Evolutionary conservation across 2,797 vertebrate species (phyloP).

Genomic region (Pangasius djambal): DNA sequence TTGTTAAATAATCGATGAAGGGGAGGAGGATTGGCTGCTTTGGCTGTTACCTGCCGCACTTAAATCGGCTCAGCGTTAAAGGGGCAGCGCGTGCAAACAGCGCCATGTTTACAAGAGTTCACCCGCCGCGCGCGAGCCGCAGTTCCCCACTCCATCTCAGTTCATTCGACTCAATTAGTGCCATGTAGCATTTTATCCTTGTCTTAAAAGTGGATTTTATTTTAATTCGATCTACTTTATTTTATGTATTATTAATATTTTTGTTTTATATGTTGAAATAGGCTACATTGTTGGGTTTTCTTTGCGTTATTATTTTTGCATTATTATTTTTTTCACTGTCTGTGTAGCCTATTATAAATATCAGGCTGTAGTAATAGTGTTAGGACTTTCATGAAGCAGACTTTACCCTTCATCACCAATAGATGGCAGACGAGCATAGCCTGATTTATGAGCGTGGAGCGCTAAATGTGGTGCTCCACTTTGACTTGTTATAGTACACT

Average conservation of each 20-base stretch:
- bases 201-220: neutral
- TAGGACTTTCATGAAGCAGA: slow-evolving; percentile 50
- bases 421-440: slow-evolving; percentile 67
- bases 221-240: neutral
- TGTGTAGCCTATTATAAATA: neutral
- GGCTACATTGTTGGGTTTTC: neutral
- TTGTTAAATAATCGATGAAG: slow-evolving; percentile 82
- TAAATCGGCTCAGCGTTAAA: slow-evolving; percentile 76
- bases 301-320: neutral
- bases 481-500: neutral
- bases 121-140: neutral
- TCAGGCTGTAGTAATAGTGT: neutral
- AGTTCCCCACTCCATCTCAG: neutral
- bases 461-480: neutral
- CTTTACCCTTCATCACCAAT: slow-evolving; percentile 61
- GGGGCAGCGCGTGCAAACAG: slow-evolving; percentile 59
- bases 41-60: slow-evolving; percentile 63
- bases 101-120: neutral
- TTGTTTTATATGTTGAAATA: neutral
- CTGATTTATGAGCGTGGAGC: neutral
- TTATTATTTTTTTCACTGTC: no score
- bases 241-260: neutral
- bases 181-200: neutral
- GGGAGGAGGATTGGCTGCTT: slow-evolving; percentile 71
- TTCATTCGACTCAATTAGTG: neutral